phyloP scores from a whole-genome alignment of 2,888 invertebrate species.

The Melitaea athalia region DNA sequence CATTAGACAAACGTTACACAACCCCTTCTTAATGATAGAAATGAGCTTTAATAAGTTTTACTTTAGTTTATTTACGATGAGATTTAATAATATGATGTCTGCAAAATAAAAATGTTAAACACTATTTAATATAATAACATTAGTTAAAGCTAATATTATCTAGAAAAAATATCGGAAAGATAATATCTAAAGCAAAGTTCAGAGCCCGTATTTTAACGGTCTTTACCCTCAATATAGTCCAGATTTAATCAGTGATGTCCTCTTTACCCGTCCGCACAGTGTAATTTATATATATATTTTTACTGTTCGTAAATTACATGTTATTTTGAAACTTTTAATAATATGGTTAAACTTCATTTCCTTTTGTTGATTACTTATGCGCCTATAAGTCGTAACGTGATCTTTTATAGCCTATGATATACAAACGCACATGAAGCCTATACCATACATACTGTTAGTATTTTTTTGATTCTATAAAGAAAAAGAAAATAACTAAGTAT shows the following conservation, averaged over 20 bases:
- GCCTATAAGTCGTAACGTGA: no score
- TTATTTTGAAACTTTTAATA: not conserved
- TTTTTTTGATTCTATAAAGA: no score
- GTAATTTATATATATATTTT: not conserved
- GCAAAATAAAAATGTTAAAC: not conserved
- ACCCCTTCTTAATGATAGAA: no score
- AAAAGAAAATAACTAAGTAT: no score
- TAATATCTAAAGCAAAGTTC: constrained; percentile 22
- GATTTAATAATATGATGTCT: not conserved
- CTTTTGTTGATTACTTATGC: no score
- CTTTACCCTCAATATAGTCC: constrained; percentile 21
- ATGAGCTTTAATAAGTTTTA: no score
- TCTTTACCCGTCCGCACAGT: not conserved
- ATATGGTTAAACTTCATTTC: no score
- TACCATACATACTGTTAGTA: no score
- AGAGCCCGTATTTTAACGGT: constrained; percentile 23
- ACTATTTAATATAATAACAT: not conserved
- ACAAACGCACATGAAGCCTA: no score
- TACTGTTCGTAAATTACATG: not conserved
- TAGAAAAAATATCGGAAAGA: constrained; percentile 21
- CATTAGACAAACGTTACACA: no score
- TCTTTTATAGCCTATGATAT: no score
- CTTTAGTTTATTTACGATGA: no score
- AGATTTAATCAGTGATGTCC: constrained; percentile 28
- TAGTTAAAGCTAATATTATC: constrained; percentile 7